Percentiles rank a stretch among this genome's conserved stretches.
These are phyloP conservation scores for human (Homo sapiens) DNA, from an alignment of 2,113 vertebrate species.

Conservation along the genomic window GRCh38 chr15:58744001-58744500, in stretches of 20 bases:
- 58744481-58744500: slow-evolving; percentile 24
- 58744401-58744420: not conserved
- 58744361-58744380: not conserved
- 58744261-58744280: not conserved
- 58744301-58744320: not conserved
- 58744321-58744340: not conserved
- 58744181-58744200: not conserved
- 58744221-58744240: not conserved
- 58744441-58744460: not conserved
- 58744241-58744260: no score
- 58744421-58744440: slow-evolving; percentile 10
- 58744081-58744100: slow-evolving; percentile 4
- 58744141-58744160: not conserved
- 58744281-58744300: not conserved
- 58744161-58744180: not conserved
- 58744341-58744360: not conserved
- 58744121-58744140: not conserved
- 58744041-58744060: not conserved
- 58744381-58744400: not conserved
- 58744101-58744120: not conserved
- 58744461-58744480: slow-evolving; percentile 2
- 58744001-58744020: slow-evolving; percentile 5
- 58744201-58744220: not conserved
- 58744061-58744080: not conserved
- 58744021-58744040: not conserved